Evolutionary conservation across 2,113 vertebrate species (phyloP).

Genomic region (Bos indicus): DNA sequence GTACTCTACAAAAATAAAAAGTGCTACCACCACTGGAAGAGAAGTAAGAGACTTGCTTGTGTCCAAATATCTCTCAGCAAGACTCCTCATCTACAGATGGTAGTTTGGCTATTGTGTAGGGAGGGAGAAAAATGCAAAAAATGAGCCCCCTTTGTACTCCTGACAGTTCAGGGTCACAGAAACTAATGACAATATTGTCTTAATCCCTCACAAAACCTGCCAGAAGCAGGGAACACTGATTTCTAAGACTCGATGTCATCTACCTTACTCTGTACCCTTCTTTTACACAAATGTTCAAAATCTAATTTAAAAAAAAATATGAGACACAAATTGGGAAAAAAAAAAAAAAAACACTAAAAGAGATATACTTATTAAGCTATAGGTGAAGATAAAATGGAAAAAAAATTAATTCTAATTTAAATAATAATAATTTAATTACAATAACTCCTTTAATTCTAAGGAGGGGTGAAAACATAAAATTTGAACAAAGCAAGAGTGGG

Average conservation of each 20-base stretch:
- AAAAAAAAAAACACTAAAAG: neutral
- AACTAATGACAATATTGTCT: neutral
- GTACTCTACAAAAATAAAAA: neutral
- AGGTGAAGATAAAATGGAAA: neutral
- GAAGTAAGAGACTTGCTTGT: neutral
- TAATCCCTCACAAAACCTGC: neutral
- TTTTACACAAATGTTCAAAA: neutral
- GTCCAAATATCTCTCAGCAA: neutral
- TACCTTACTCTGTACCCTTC: neutral
- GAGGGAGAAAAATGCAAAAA: neutral
- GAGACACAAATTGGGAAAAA: neutral
- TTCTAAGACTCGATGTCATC: neutral
- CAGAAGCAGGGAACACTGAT: neutral
- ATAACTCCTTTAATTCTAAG: neutral
- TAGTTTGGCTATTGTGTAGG: neutral
- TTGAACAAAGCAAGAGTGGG: neutral
- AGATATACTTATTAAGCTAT: neutral
- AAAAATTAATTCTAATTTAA: neutral
- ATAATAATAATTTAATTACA: neutral
- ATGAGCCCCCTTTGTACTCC: neutral
- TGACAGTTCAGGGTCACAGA: neutral
- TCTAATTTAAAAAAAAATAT: neutral
- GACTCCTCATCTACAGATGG: neutral
- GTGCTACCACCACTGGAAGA: neutral
- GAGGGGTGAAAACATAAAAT: neutral